Conservation (phyloP, 2,797 vertebrate species). For the Dermochelys coriacea region DNA sequence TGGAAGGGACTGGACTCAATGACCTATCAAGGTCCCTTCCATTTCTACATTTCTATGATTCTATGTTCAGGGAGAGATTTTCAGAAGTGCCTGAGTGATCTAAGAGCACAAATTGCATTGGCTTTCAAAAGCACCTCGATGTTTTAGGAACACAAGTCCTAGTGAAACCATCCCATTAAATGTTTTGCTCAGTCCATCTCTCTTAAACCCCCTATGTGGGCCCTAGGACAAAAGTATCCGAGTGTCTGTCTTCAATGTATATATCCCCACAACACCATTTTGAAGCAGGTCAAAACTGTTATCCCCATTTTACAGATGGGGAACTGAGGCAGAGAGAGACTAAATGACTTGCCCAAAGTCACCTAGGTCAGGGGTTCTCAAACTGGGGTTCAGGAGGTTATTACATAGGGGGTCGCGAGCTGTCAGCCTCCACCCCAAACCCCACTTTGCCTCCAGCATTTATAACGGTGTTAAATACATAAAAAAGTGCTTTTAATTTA, state of each 20-base stretch:
- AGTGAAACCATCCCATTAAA: not conserved
- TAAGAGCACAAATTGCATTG: not conserved
- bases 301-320: not conserved
- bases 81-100: conserved; percentile 36
- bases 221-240: accelerated
- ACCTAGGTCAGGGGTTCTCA: not conserved
- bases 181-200: not conserved
- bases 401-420: too few species aligned
- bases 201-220: accelerated
- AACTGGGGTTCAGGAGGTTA: too few species aligned
- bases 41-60: not conserved
- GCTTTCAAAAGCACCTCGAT: not conserved
- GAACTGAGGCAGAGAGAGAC: not conserved
- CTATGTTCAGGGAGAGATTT: conserved; percentile 20
- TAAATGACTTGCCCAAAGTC: not conserved
- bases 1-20: not conserved
- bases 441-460: too few species aligned
- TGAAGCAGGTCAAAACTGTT: not conserved
- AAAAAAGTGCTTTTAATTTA: too few species aligned
- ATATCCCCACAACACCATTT: not conserved
- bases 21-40: not conserved
- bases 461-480: too few species aligned
- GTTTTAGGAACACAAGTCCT: too few species aligned
- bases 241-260: accelerated
- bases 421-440: too few species aligned